phyloP scores from a whole-genome alignment of 2,797 vertebrate species.

The Acipenser ruthenus region DNA sequence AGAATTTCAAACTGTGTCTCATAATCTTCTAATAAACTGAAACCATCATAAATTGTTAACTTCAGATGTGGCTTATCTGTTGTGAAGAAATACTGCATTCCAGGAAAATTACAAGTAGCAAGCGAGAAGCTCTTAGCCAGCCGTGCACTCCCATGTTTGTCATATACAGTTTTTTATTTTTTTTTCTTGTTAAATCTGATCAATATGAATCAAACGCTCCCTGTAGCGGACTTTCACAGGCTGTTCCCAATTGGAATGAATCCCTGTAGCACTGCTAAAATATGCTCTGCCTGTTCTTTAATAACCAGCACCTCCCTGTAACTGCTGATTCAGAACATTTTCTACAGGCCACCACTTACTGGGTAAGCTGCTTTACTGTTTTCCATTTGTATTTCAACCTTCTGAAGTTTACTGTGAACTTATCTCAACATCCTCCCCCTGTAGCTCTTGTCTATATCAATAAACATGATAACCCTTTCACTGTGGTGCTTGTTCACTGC shows the following conservation, averaged over 20 bases:
- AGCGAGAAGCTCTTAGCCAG: conserved; percentile 10
- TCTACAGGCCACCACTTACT: not conserved
- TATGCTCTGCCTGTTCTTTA: conserved; percentile 6
- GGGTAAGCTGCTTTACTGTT: not conserved
- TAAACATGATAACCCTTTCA: not conserved
- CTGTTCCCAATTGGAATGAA: conserved; percentile 1
- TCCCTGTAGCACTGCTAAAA: conserved; percentile 2
- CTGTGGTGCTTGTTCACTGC: not conserved
- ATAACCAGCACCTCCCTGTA: conserved; percentile 1
- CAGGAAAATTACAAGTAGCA: conserved; percentile 5
- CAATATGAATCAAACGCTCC: not conserved
- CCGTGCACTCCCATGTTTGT: conserved; percentile 1
- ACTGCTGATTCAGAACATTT: not conserved
- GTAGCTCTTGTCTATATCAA: not conserved
- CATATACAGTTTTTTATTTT: not conserved
- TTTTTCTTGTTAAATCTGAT: conserved; percentile 16
- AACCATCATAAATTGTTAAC: conserved; percentile 12
- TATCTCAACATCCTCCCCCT: not conserved
- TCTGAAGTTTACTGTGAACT: not conserved
- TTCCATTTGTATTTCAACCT: conserved; percentile 2
- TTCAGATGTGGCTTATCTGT: conserved; percentile 18
- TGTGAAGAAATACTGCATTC: conserved; percentile 9
- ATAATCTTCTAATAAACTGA: conserved; percentile 3
- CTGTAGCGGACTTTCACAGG: not conserved
- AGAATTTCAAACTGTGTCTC: conserved; percentile 13